Conservation (phyloP, 2,888 invertebrate genomes). For the Acrobasis repandana region DNA sequence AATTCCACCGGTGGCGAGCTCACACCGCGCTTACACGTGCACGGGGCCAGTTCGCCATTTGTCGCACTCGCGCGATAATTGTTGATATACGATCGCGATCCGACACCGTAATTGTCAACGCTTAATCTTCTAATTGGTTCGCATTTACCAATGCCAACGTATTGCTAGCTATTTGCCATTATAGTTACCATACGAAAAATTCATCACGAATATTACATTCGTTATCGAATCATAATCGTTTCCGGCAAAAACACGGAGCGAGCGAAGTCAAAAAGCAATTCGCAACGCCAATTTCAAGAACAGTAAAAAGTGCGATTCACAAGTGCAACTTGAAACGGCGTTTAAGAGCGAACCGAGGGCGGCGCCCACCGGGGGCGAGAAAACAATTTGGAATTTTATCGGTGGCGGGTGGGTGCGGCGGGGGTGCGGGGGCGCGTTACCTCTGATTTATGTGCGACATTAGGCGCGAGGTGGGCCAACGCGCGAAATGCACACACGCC, state of each 20-base stretch:
- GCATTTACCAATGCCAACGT: conserved; percentile 81
- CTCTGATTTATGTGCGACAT: conserved; percentile 78
- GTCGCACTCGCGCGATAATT: conserved; percentile 81
- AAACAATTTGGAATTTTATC: conserved; percentile 83
- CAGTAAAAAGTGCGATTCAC: conserved; percentile 82
- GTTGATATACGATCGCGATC: conserved; percentile 82
- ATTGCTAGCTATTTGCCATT: conserved; percentile 56
- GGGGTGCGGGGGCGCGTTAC: conserved; percentile 58
- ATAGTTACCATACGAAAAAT: conserved; percentile 64
- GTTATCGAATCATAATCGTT: conserved; percentile 44
- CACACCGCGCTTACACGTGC: conserved; percentile 65
- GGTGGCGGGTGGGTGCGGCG: conserved; percentile 60
- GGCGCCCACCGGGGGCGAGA: conserved; percentile 80
- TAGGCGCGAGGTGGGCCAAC: conserved; percentile 65
- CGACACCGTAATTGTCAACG: conserved; percentile 81
- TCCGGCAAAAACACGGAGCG: conserved; percentile 54
- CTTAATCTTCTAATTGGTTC: conserved; percentile 83
- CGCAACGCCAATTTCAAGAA: conserved; percentile 77
- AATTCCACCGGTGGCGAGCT: conserved; percentile 21
- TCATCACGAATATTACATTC: conserved; percentile 31
- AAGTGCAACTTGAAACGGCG: conserved; percentile 82
- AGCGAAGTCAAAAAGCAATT: conserved; percentile 72
- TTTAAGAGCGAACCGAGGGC: conserved; percentile 81
- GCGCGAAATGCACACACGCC: conserved; percentile 69
- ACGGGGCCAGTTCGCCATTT: conserved; percentile 66